These are phyloP conservation scores for Mystacornis crossleyi DNA, from an alignment of 2,113 vertebrate species.

Conservation along the genomic window DNA sequence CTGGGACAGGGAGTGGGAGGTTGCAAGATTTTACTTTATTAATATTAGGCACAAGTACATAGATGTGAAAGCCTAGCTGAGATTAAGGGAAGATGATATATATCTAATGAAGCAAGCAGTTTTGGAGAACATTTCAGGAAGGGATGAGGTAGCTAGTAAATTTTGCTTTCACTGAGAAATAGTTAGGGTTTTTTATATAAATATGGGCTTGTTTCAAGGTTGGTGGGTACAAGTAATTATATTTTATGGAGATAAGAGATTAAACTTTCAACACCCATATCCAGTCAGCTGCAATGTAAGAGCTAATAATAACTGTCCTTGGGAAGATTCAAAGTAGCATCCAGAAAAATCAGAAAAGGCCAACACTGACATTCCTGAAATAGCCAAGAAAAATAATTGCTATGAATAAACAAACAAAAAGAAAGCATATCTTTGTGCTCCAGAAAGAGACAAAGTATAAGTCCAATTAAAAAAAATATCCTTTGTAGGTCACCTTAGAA, in stretches of 20 bases:
- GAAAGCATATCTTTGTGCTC: background rate
- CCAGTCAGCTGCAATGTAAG: conserved; percentile 48
- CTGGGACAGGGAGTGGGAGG: background rate
- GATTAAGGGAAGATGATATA: background rate
- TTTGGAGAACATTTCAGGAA: background rate
- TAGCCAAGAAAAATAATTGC: conserved; percentile 37
- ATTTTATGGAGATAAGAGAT: conserved; percentile 65
- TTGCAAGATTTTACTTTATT: background rate
- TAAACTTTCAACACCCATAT: conserved; percentile 56
- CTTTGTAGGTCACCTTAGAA: conserved; percentile 21
- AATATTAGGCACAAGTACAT: background rate
- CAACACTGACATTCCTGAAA: conserved; percentile 36
- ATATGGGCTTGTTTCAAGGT: conserved; percentile 34
- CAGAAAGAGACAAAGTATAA: conserved; percentile 11
- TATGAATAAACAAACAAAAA: conserved; percentile 46
- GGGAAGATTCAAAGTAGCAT: conserved; percentile 49
- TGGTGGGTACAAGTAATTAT: conserved; percentile 56
- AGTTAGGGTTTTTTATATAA: conserved; percentile 19
- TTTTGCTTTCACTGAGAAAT: conserved; percentile 41
- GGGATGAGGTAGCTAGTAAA: background rate
- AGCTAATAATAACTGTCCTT: conserved; percentile 66
- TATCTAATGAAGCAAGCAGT: background rate
- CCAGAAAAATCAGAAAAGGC: conserved; percentile 47
- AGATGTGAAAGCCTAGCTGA: background rate
- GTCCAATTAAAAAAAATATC: background rate